These are phyloP conservation scores for Drosophila auraria DNA, from an alignment of 1,140 invertebrate species.

Conservation along the genomic window DNA sequence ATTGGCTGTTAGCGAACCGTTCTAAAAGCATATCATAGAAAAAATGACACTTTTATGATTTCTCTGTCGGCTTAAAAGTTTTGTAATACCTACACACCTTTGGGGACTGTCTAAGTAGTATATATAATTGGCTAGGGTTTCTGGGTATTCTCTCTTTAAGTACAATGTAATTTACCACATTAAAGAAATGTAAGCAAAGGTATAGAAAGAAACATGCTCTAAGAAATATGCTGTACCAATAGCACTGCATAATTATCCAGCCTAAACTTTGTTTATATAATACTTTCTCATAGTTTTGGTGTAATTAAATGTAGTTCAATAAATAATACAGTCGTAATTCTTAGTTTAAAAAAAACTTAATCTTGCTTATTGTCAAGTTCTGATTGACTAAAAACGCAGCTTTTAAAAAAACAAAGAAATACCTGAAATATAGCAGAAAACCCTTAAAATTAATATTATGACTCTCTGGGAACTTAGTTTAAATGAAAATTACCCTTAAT, in stretches of 20 bases:
- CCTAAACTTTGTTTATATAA: background rate
- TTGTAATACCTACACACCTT: conserved; percentile 20
- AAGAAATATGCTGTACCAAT: background rate
- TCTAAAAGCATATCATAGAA: conserved; percentile 47
- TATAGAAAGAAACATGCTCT: too few species aligned
- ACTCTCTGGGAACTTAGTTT: background rate
- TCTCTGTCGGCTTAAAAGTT: conserved; percentile 13
- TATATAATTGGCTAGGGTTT: conserved; percentile 3
- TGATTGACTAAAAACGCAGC: background rate
- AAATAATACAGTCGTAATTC: background rate
- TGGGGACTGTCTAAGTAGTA: background rate
- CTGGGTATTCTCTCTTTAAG: background rate
- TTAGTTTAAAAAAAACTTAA: too few species aligned
- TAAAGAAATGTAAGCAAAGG: background rate
- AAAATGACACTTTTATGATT: conserved; percentile 50
- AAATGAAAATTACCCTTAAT: too few species aligned
- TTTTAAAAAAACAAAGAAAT: background rate
- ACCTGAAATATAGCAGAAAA: background rate
- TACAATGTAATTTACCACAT: background rate
- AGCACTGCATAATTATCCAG: too few species aligned
- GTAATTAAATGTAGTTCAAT: background rate
- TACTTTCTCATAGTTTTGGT: too few species aligned
- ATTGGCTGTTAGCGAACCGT: conserved; percentile 59
- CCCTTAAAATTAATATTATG: background rate
- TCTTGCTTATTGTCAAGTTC: background rate